Percentiles rank a stretch among this genome's conserved stretches.
Evolutionary conservation across 2,797 vertebrate genomes (phyloP).

Genomic region (Lagocephalus sceleratus): DNA sequence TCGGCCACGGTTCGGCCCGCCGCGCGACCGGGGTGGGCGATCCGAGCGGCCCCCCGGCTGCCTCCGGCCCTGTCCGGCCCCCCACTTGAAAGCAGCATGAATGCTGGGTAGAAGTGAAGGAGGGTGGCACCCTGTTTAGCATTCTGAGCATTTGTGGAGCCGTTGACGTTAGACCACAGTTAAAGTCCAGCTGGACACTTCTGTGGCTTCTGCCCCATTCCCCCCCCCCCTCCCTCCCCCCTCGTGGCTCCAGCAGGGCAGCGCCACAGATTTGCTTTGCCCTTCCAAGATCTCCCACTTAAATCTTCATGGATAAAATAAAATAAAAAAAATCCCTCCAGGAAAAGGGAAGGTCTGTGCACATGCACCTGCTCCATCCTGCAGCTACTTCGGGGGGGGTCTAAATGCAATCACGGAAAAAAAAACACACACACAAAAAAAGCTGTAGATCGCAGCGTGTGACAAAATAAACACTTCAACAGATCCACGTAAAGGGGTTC

Average conservation of each 20-base stretch:
- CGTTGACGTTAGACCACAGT: neutral
- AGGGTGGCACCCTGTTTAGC: neutral
- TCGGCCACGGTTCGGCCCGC: conserved; percentile 54
- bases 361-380: conserved; percentile 32
- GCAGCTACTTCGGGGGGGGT: neutral
- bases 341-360: neutral
- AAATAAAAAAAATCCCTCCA: neutral
- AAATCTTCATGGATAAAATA: neutral
- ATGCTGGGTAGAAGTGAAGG: conserved; percentile 4
- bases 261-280: neutral
- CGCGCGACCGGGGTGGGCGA: too few species aligned
- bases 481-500: neutral
- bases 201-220: neutral
- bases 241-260: too few species aligned
- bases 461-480: neutral
- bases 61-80: conserved; percentile 20
- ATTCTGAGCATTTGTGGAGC: conserved; percentile 4
- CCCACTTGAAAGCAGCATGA: conserved; percentile 13
- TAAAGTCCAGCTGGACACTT: neutral
- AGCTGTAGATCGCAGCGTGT: neutral
- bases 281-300: neutral
- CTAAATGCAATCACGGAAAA: neutral
- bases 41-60: too few species aligned
- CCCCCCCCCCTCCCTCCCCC: too few species aligned
- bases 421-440: too few species aligned